Base-by-base conservation (phyloP, 2,888 invertebrate genomes). In the Yponomeuta plumbellus region DNA sequence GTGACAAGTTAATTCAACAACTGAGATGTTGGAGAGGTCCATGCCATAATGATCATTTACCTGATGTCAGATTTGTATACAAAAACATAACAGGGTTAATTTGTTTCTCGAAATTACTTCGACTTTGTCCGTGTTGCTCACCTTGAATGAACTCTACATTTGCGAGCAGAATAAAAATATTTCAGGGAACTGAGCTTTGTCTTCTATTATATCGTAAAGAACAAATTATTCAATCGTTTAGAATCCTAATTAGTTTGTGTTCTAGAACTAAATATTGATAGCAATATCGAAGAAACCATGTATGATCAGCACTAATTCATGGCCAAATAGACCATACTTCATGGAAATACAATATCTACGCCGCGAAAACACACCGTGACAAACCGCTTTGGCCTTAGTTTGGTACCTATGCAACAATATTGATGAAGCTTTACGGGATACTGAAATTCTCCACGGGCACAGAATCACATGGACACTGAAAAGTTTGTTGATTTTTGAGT, bases 331-430 rank as follows among this genome's bases (percentile, higher is more conserved):
- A 0, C 44, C 17, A 52, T 5, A 8, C 17, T 52, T 6, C 13
- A 52, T 17, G 4, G 17, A 52, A 52, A 52, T 4, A 13, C 17
- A 40, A 34, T 8, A 8, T 34, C 40, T 10, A 64, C 52, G 63
- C 39, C 40, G 21, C 44, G 66, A 66, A 61, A 71, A 52, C 17
- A 52, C 17, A 52, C 44, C 44, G 44, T 52, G 44, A 17, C 13
- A 13, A 52, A 52, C 13, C 44, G 17, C 44, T 52, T 17, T 17
- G 44, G 17, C 44, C 44, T 17, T 52, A 1, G 44, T 52, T 52
- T 52, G 5, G 44, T 34, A n/a, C n/a, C n/a, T n/a, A 34, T 5
- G 34, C 8, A 34, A 34, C 34, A 34, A 34, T 34, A 34, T 34
- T 3, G 34, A 34, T 34, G 34, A 34, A 34, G 5, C 34, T 34